Evolutionary conservation across 1,140 invertebrate genomes (phyloP), one percentile per base, ranked within the genome.

Genomic region (Globodera ellingtonae): DNA sequence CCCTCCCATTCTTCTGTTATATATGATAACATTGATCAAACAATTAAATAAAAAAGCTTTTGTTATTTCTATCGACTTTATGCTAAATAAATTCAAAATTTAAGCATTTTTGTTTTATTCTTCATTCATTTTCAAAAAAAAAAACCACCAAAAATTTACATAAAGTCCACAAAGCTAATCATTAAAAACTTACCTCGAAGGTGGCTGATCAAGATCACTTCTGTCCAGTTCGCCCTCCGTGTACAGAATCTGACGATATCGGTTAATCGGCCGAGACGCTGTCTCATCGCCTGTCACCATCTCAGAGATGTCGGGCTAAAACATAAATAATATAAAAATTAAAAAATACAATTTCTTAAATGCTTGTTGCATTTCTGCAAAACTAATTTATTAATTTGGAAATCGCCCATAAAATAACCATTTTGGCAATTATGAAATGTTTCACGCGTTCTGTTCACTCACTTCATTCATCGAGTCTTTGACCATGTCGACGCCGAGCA

Each of bases 181-280:
- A 21, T 4, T 5, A 81, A 80, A 82, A 70, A 88, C 56, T 48
- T 56, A 83, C 79, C 13, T 78, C 50, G 87, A 86, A 4, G 87
- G 84, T 10, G 87, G 87, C 67, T 84, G 80, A 2, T 66, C 47
- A 0, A 89, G 78, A 59, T 88, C 83, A 48, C 85, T 87, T 59
- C 85, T 79, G 62, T 87, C 83, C 4, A 89, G 78, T 72, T 89
- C 87, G 10, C 87, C 88, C 78, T 87, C 82, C 18, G 82, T 73
- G 75, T 89, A 89, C 21, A 88, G 75, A 56, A 88, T 85, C 44
- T 50, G 65, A 15, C 88, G 76, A 66, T 83, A 89, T 72, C 71
- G 75, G 67, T 84, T 79, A 6, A 62, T 24, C 24, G 80, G 52
- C 81, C 47, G 44, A 13, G 66, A 82, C 9, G 79, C 56, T 2